Evolutionary conservation across 2,797 vertebrate species (phyloP).

Genomic region (Chrysocyon brachyurus): DNA sequence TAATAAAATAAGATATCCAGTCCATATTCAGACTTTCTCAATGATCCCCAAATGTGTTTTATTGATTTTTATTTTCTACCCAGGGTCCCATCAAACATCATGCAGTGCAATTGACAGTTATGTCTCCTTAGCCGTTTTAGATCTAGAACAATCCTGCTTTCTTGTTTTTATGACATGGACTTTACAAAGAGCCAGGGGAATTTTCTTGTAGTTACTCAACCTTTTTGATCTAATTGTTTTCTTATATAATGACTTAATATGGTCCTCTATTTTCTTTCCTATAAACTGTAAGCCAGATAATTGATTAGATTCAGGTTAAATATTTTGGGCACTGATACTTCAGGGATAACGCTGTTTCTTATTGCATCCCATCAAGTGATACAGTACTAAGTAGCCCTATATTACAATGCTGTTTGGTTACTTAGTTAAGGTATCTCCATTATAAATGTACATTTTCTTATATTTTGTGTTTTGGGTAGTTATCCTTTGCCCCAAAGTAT

Average conservation of each 20-base stretch:
- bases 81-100: not conserved
- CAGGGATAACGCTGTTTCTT: not conserved
- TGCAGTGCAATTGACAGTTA: not conserved
- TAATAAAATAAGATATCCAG: not conserved
- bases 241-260: not conserved
- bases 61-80: constrained; percentile 14
- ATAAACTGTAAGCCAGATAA: not conserved
- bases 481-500: not conserved
- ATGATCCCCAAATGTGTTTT: not conserved
- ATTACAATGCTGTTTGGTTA: not conserved
- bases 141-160: not conserved
- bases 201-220: not conserved
- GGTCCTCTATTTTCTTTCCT: not conserved
- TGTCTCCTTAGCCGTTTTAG: not conserved
- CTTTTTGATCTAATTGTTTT: not conserved
- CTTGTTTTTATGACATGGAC: not conserved
- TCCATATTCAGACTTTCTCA: not conserved
- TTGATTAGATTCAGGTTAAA: not conserved
- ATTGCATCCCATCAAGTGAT: not conserved
- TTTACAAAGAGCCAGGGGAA: not conserved
- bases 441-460: not conserved
- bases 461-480: not conserved
- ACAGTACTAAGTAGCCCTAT: not conserved
- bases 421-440: not conserved
- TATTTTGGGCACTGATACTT: not conserved